Evolutionary conservation across 2,888 invertebrate genomes (phyloP).

Genomic region (Amblyjoppa proteus): DNA sequence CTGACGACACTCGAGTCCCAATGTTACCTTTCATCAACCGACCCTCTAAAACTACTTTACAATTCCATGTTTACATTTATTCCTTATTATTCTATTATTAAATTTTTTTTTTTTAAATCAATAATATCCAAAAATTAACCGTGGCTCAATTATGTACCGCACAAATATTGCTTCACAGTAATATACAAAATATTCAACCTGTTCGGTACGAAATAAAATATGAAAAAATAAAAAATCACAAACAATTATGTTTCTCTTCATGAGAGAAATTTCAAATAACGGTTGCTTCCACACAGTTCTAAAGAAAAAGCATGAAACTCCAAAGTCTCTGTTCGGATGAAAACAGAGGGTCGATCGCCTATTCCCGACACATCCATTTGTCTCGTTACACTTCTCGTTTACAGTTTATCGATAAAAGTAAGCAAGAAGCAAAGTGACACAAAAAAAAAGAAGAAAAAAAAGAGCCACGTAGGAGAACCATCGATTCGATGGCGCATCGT

Average conservation of each 20-base stretch:
- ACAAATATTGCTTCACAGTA: background rate
- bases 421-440: background rate
- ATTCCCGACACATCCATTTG: slow-evolving; percentile 79
- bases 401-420: slow-evolving; percentile 80
- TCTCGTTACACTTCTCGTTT: slow-evolving; percentile 75
- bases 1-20: background rate
- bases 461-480: slow-evolving; percentile 32
- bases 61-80: background rate
- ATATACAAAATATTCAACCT: too few relatives aligned
- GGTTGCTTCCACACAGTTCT: background rate
- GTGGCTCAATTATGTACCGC: background rate
- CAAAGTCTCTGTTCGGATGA: background rate
- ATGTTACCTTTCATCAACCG: too few relatives aligned
- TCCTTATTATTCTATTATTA: too few relatives aligned
- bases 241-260: too few relatives aligned
- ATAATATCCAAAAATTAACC: too few relatives aligned
- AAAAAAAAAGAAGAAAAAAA: background rate
- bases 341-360: slow-evolving; percentile 45
- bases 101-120: too few relatives aligned
- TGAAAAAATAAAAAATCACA: too few relatives aligned
- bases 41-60: background rate
- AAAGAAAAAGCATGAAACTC: background rate
- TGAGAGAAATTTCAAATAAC: background rate
- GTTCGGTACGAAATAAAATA: too few relatives aligned
- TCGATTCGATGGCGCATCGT: slow-evolving; percentile 44